phyloP scores from a whole-genome alignment of 2,888 invertebrate species.

The Synanthedon formicaeformis region DNA sequence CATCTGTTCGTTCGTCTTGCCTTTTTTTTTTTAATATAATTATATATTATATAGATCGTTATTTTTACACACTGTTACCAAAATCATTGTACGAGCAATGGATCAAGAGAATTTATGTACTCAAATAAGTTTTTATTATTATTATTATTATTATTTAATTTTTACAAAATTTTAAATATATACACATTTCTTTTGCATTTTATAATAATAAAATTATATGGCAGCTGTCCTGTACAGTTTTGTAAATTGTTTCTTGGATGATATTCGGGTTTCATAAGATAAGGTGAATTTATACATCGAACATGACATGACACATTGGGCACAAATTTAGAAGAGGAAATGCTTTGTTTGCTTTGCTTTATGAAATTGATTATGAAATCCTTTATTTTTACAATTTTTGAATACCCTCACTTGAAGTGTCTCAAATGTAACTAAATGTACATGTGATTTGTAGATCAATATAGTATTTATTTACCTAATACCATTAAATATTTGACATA shows the following conservation, averaged over 20 bases:
- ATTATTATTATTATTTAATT: constrained; percentile 45
- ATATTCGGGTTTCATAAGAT: constrained; percentile 59
- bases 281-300: constrained; percentile 57
- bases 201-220: constrained; percentile 45
- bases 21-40: not conserved
- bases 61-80: constrained; percentile 61
- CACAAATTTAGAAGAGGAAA: constrained; percentile 56
- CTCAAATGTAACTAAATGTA: no score
- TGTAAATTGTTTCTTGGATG: constrained; percentile 50
- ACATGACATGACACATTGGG: constrained; percentile 70
- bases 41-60: constrained; percentile 15
- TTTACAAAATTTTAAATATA: constrained; percentile 45
- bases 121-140: constrained; percentile 57
- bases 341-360: constrained; percentile 44
- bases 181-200: constrained; percentile 66
- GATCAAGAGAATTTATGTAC: constrained; percentile 71
- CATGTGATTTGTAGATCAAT: no score
- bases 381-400: constrained; percentile 29
- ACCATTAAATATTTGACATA: no score
- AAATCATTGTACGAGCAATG: constrained; percentile 66
- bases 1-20: not conserved
- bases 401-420: constrained; percentile 1
- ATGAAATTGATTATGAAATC: constrained; percentile 40
- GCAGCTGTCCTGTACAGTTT: constrained; percentile 61
- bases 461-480: no score